Percentiles rank a stretch among this genome's conserved stretches.
Conservation (phyloP, 1,140 invertebrate genomes). For the Lepidostoma basale region DNA sequence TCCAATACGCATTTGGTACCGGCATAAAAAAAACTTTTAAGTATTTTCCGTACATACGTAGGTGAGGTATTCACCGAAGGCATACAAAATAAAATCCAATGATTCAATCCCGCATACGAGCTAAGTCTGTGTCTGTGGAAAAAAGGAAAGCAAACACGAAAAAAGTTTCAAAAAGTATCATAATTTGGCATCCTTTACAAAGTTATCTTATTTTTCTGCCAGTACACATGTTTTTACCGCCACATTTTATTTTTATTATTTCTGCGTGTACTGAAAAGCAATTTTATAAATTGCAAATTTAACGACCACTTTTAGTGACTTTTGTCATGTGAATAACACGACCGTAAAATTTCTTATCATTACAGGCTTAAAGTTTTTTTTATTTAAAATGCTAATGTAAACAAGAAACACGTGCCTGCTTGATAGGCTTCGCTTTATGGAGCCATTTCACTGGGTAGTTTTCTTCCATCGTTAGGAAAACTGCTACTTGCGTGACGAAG, state of each 20-base stretch:
- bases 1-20: no score
- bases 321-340: slow-evolving; percentile 8
- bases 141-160: no score
- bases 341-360: neutral
- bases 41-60: no score
- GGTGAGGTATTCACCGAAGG: no score
- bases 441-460: neutral
- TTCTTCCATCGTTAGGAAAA: neutral
- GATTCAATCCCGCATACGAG: no score
- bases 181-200: no score
- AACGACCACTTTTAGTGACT: slow-evolving; percentile 2
- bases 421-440: neutral
- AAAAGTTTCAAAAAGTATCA: no score
- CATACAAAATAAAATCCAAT: no score
- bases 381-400: slow-evolving; percentile 4
- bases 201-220: no score
- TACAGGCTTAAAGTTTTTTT: slow-evolving; percentile 3
- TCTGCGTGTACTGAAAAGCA: neutral
- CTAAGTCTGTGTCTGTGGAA: no score
- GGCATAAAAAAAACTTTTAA: no score
- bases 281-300: slow-evolving; percentile 10
- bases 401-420: slow-evolving; percentile 3
- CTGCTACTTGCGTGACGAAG: neutral
- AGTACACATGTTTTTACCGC: no score
- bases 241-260: slow-evolving; percentile 5